These are phyloP conservation scores for Crossocerus cetratus DNA, from an alignment of 2,888 invertebrate genomes.

Conservation along the genomic window DNA sequence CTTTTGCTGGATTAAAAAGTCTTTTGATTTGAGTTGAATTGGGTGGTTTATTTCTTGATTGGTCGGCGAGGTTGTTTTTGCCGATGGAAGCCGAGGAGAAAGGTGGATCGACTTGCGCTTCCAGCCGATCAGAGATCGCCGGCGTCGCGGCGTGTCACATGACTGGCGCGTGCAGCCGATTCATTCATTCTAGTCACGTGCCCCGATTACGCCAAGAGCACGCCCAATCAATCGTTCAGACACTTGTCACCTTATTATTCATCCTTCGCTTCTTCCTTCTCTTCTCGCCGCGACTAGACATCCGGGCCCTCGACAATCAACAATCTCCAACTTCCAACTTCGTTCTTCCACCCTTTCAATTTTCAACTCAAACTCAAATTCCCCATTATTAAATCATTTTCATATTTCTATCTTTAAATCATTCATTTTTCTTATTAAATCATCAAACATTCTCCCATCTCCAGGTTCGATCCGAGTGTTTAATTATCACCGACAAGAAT, in stretches of 20 bases:
- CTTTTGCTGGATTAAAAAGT: no score
- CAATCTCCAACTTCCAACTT: not conserved
- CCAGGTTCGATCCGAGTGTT: no score
- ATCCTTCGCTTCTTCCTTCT: not conserved
- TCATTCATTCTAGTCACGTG: constrained; percentile 39
- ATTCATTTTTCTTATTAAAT: not conserved
- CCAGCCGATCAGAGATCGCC: no score
- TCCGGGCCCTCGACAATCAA: not conserved
- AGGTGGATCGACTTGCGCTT: no score
- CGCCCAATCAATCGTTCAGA: constrained; percentile 24
- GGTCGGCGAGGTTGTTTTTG: no score
- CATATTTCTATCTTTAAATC: not conserved
- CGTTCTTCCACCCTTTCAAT: not conserved
- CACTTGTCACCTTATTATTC: not conserved
- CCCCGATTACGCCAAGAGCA: constrained; percentile 19
- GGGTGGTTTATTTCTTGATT: no score
- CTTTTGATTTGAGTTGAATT: no score
- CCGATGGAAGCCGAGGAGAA: no score
- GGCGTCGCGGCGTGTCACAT: constrained; percentile 30
- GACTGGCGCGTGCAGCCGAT: constrained; percentile 41
- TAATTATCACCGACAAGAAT: no score
- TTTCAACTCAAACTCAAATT: not conserved
- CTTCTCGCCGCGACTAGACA: not conserved
- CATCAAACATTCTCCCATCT: no score
- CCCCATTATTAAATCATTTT: no score